These are phyloP conservation scores for Acrobasis suavella DNA, from an alignment of 2,888 invertebrate genomes.

Conservation along the genomic window DNA sequence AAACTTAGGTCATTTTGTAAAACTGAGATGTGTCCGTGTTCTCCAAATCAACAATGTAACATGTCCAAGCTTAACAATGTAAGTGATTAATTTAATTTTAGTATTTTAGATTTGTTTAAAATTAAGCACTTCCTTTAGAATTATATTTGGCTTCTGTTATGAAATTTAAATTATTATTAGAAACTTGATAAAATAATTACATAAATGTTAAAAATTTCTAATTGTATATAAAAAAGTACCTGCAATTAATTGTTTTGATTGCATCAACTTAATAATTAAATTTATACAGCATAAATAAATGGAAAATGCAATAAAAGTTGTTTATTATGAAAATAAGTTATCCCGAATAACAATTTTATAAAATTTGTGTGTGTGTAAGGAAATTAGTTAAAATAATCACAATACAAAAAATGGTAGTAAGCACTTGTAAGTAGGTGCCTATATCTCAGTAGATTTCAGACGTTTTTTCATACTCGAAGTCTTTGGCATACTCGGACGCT, in stretches of 20 bases:
- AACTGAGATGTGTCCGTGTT: neutral
- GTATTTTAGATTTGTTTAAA: conserved; percentile 10
- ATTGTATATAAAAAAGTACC: conserved; percentile 23
- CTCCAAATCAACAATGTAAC: neutral
- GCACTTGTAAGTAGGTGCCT: neutral
- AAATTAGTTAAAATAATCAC: no score
- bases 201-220: conserved; percentile 20
- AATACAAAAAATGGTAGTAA: neutral
- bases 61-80: conserved; percentile 6
- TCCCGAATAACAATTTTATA: no score
- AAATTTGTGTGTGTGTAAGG: no score
- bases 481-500: conserved; percentile 17
- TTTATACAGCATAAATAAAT: conserved; percentile 36
- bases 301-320: conserved; percentile 22
- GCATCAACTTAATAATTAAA: conserved; percentile 31
- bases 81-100: conserved; percentile 9
- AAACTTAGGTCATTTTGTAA: neutral
- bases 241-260: conserved; percentile 30
- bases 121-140: conserved; percentile 9
- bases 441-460: conserved; percentile 1
- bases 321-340: neutral
- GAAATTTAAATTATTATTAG: conserved; percentile 15
- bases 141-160: conserved; percentile 24
- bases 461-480: conserved; percentile 19
- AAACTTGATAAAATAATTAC: conserved; percentile 9